phyloP scores from a whole-genome alignment of 2,888 invertebrate species.

The Drosophila prostipennis region DNA sequence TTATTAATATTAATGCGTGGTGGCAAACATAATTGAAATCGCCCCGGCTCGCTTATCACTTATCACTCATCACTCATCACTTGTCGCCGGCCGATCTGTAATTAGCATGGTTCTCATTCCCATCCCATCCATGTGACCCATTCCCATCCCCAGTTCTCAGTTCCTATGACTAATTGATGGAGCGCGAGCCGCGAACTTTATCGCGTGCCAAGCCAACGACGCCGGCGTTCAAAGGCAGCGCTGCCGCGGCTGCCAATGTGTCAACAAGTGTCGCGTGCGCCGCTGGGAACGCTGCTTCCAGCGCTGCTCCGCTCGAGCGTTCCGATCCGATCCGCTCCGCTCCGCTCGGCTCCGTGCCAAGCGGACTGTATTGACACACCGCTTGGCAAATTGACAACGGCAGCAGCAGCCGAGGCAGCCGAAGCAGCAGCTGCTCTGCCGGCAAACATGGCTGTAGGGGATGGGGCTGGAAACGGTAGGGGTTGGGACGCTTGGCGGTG shows the following conservation, averaged over 20 bases:
- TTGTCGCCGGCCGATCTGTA: slow-evolving; percentile 8
- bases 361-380: neutral
- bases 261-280: slow-evolving; percentile 52
- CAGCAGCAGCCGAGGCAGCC: no score
- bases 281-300: slow-evolving; percentile 34
- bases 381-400: slow-evolving; percentile 1
- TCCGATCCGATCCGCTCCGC: no score
- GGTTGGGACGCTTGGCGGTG: neutral
- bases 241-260: slow-evolving; percentile 21
- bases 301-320: slow-evolving; percentile 1
- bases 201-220: slow-evolving; percentile 66
- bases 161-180: slow-evolving; percentile 42
- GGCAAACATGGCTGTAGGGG: neutral
- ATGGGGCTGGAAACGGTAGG: neutral
- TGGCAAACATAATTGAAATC: slow-evolving; percentile 60
- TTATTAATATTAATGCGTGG: slow-evolving; percentile 52
- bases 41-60: slow-evolving; percentile 1
- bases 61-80: slow-evolving; percentile 43
- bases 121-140: slow-evolving; percentile 1
- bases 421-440: neutral
- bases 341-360: no score
- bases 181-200: slow-evolving; percentile 39
- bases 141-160: neutral
- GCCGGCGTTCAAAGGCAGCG: slow-evolving; percentile 8
- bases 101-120: slow-evolving; percentile 20